Conservation (phyloP, 2,888 invertebrate species). For the Troides helena region DNA sequence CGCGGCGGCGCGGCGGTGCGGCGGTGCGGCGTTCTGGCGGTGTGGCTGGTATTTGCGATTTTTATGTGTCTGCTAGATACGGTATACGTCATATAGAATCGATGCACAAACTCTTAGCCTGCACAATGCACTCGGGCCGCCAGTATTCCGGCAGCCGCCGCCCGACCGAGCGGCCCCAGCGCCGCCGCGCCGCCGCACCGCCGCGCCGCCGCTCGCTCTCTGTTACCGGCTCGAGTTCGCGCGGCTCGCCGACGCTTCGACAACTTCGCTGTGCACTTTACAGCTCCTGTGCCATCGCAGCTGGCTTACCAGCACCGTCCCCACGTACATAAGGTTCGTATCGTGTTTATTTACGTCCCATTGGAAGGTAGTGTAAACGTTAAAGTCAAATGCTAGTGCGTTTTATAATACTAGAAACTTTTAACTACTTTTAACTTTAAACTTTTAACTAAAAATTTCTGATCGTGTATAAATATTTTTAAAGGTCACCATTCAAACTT, state of each 20-base stretch:
- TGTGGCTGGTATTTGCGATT: conserved; percentile 35
- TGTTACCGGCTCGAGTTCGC: conserved; percentile 23
- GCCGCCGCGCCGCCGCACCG: conserved; percentile 15
- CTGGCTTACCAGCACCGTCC: conserved; percentile 15
- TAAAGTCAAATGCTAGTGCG: too few species aligned
- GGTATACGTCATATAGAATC: conserved; percentile 17
- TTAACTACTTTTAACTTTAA: too few species aligned
- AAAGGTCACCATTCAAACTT: too few species aligned
- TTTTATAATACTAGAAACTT: too few species aligned
- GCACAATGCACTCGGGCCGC: conserved; percentile 8
- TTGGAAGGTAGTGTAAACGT: background rate
- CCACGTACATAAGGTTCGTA: conserved; percentile 19
- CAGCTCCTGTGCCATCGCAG: conserved; percentile 1
- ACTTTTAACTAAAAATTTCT: too few species aligned
- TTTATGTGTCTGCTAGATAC: conserved; percentile 39
- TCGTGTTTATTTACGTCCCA: conserved; percentile 3
- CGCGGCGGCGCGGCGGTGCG: conserved; percentile 22
- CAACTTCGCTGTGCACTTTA: conserved; percentile 12
- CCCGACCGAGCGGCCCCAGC: conserved; percentile 20
- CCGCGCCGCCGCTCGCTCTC: conserved; percentile 8
- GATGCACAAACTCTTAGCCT: conserved; percentile 15
- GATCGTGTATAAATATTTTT: too few species aligned
- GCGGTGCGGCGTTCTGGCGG: conserved; percentile 13
- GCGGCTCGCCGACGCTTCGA: background rate
- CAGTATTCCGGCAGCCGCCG: conserved; percentile 18